A percentile compares a stretch with the other conserved stretches of the same genome.
Conservation (phyloP, 1,140 invertebrate species). For the Globodera ellingtonae region DNA sequence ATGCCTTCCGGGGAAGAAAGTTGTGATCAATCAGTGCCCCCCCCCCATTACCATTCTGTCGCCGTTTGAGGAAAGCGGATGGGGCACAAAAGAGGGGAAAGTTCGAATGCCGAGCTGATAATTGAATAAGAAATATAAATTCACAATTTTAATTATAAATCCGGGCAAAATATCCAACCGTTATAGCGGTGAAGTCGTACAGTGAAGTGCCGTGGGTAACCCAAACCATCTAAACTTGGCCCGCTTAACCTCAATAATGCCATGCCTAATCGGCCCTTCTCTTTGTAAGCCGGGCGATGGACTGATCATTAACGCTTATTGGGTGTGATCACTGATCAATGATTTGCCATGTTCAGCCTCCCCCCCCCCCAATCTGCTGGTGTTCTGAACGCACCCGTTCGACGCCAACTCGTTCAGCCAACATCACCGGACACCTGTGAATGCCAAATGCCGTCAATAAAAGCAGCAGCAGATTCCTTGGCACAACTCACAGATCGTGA, state of each 20-base stretch:
- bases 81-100: constrained; percentile 59
- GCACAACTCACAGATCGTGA: constrained; percentile 51
- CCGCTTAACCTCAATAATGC: no score
- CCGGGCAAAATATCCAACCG: background rate
- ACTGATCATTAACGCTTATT: no score
- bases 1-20: constrained; percentile 21
- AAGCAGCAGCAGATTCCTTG: background rate
- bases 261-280: no score
- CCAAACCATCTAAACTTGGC: constrained; percentile 52
- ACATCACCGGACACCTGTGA: constrained; percentile 50
- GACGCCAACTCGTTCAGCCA: constrained; percentile 53
- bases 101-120: constrained; percentile 56
- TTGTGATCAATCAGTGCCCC: background rate
- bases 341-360: no score
- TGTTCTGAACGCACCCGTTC: constrained; percentile 40
- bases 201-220: constrained; percentile 64
- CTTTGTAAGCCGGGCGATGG: no score
- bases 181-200: constrained; percentile 60
- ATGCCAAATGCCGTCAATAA: background rate
- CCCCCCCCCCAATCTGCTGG: background rate
- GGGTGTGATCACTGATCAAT: background rate
- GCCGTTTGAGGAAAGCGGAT: constrained; percentile 60
- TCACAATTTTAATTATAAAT: background rate
- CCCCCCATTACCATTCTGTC: constrained; percentile 51
- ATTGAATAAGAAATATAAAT: background rate